These are phyloP conservation scores for Cheumatopsyche charites DNA, from an alignment of 1,140 invertebrate genomes.

Conservation along the genomic window DNA sequence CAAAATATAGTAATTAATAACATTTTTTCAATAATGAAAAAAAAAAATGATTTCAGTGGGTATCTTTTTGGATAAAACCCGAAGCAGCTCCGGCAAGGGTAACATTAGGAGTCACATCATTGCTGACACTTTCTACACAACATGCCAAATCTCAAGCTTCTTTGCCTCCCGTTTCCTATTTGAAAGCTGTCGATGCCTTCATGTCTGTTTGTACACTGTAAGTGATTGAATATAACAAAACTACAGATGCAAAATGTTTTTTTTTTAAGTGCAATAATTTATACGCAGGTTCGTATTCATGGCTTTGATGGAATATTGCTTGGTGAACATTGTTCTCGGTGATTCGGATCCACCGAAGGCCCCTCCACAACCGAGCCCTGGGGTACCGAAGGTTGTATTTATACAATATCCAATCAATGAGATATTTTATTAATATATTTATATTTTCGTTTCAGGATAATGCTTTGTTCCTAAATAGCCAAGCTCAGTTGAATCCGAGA, in stretches of 20 bases:
- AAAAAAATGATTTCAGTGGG: conserved; percentile 76
- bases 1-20: not conserved
- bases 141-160: conserved; percentile 90
- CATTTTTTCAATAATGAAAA: not conserved
- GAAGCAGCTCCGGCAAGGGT: conserved; percentile 87
- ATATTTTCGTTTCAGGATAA: conserved; percentile 60
- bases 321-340: conserved; percentile 88
- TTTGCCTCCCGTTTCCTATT: conserved; percentile 86
- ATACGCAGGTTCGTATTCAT: conserved; percentile 81
- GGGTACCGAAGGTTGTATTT: conserved; percentile 29
- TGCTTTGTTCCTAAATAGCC: conserved; percentile 60
- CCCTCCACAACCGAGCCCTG: conserved; percentile 28
- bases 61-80: conserved; percentile 93
- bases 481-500: conserved; percentile 56
- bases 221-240: conserved; percentile 48
- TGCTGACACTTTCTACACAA: conserved; percentile 89
- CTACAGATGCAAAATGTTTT: not conserved
- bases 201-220: conserved; percentile 90
- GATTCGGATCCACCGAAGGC: conserved; percentile 64
- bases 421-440: conserved; percentile 35
- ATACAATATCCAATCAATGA: not conserved
- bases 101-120: conserved; percentile 86
- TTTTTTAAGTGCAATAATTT: not conserved
- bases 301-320: conserved; percentile 92
- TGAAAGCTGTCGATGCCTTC: conserved; percentile 89